phyloP scores from a whole-genome alignment of 1,140 invertebrate genomes.

The Musca domestica region DNA sequence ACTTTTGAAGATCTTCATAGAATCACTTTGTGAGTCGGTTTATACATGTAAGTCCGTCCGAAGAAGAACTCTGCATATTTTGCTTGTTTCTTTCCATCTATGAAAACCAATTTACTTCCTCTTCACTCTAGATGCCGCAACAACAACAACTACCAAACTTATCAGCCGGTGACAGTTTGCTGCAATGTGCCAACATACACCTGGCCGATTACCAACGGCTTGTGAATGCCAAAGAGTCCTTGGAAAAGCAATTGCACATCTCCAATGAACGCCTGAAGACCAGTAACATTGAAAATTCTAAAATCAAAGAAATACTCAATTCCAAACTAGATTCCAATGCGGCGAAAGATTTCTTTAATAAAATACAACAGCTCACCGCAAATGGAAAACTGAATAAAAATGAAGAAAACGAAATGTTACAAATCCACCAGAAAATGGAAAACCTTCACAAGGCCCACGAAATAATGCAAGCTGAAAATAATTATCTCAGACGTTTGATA shows the following conservation, averaged over 20 bases:
- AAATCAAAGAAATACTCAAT: constrained; percentile 42
- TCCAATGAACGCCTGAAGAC: constrained; percentile 32
- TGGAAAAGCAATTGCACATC: constrained; percentile 31
- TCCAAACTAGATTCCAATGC: constrained; percentile 38
- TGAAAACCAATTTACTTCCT: background rate
- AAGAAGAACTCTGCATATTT: too few species aligned
- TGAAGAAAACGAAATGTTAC: constrained; percentile 36
- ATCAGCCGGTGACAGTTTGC: constrained; percentile 36
- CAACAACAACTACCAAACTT: background rate
- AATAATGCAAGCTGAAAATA: constrained; percentile 41
- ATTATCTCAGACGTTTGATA: constrained; percentile 38
- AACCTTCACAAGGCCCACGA: constrained; percentile 44
- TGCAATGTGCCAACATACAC: constrained; percentile 36
- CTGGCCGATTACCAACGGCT: constrained; percentile 33
- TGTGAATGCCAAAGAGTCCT: constrained; percentile 36
- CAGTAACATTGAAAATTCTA: constrained; percentile 31
- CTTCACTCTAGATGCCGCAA: too few species aligned
- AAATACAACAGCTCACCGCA: constrained; percentile 37
- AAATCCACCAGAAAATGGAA: constrained; percentile 36
- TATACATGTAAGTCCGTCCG: too few species aligned
- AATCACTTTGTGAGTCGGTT: too few species aligned
- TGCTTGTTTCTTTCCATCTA: too few species aligned
- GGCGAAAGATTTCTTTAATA: constrained; percentile 31
- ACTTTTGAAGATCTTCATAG: too few species aligned
- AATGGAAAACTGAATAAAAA: constrained; percentile 35